phyloP scores from a whole-genome alignment of 2,797 vertebrate species.

The Muscicapa comitata region DNA sequence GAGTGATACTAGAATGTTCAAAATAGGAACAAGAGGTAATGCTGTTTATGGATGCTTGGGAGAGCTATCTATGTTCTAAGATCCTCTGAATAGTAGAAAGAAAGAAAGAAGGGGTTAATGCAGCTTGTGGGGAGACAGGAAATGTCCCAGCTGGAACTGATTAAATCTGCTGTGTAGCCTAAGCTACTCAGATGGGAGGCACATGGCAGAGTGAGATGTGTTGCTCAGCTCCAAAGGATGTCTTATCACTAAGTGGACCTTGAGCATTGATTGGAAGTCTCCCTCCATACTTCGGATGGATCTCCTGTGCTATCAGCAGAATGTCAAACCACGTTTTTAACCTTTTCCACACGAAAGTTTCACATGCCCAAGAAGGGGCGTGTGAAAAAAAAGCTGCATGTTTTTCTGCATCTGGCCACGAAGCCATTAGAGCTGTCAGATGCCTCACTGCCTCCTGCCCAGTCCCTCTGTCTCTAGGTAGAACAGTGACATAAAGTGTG shows the following conservation, averaged over 20 bases:
- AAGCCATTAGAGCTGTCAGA: neutral
- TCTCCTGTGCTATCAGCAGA: neutral
- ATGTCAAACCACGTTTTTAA: neutral
- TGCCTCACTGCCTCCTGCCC: neutral
- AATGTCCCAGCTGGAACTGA: slow-evolving; percentile 49
- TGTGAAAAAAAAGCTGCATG: neutral
- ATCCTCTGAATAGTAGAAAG: neutral
- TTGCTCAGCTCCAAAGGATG: neutral
- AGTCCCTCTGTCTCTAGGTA: neutral
- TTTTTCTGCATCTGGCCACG: neutral
- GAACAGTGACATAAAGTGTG: neutral
- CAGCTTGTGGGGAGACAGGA: slow-evolving; percentile 37
- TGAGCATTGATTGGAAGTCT: neutral
- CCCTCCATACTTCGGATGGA: neutral
- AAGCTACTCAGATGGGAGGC: slow-evolving; percentile 33
- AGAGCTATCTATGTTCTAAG: neutral
- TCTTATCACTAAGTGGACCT: neutral
- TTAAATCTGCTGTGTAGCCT: slow-evolving; percentile 24
- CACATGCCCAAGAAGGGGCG: neutral
- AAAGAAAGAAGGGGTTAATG: slow-evolving; percentile 47
- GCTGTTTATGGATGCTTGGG: neutral
- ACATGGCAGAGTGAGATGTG: slow-evolving; percentile 36
- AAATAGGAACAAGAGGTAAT: neutral
- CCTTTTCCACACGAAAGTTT: neutral
- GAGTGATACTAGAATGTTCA: neutral